phyloP scores from a whole-genome alignment of 2,888 invertebrate species.

The Oligia strigilis region DNA sequence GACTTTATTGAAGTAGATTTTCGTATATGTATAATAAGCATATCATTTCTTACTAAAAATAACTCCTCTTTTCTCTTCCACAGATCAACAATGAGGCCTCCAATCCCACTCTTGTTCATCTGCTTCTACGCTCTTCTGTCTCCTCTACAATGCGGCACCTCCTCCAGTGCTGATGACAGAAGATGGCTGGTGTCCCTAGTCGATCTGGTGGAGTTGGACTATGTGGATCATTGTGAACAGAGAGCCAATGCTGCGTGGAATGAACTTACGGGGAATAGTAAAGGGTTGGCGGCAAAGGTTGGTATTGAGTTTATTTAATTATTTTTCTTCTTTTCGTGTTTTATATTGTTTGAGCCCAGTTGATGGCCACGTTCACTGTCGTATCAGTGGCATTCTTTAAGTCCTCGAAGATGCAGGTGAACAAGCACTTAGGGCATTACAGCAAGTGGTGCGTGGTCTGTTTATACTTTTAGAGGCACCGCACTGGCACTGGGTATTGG shows the following conservation, averaged over 20 bases:
- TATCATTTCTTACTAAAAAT: not conserved
- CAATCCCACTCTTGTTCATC: slow-evolving; percentile 75
- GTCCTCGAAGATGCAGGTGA: not conserved
- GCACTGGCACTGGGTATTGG: too few species aligned
- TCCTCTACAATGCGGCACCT: slow-evolving; percentile 78
- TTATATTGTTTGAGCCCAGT: not conserved
- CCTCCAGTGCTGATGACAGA: slow-evolving; percentile 81
- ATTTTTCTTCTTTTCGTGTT: not conserved
- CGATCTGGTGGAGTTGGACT: slow-evolving; percentile 86
- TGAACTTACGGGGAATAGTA: slow-evolving; percentile 80
- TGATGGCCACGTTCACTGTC: not conserved
- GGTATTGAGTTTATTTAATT: not conserved
- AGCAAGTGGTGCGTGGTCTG: too few species aligned
- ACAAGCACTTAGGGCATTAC: not conserved
- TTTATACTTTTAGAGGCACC: too few species aligned
- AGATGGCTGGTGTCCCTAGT: slow-evolving; percentile 83
- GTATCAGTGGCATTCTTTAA: not conserved
- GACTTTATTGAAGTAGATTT: not conserved
- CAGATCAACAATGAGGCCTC: slow-evolving; percentile 82
- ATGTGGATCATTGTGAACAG: slow-evolving; percentile 86
- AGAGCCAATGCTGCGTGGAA: slow-evolving; percentile 84
- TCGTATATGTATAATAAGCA: not conserved
- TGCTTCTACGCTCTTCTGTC: slow-evolving; percentile 80
- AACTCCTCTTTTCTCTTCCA: slow-evolving; percentile 51
- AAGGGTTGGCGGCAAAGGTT: slow-evolving; percentile 80